These are phyloP conservation scores for Teleogryllus occipitalis DNA, from an alignment of 1,140 invertebrate genomes.

Conservation along the genomic window DNA sequence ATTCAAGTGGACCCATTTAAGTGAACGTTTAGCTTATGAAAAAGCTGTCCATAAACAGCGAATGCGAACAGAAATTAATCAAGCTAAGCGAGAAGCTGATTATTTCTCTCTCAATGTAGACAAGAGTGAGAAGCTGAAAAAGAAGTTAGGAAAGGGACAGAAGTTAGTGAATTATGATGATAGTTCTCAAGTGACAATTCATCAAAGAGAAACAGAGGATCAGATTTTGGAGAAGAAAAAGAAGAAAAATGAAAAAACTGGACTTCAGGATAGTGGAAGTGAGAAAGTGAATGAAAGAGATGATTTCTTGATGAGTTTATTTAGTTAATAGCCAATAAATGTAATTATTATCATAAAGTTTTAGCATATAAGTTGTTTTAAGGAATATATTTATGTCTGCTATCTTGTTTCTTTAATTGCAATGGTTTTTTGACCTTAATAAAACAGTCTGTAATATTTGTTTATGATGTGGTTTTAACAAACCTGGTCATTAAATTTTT, in stretches of 20 bases:
- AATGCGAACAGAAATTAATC: conserved; percentile 76
- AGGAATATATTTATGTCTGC: too few relatives aligned
- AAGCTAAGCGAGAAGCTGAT: conserved; percentile 81
- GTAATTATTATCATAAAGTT: too few relatives aligned
- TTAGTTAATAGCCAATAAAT: not conserved
- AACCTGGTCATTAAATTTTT: too few relatives aligned
- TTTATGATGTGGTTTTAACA: too few relatives aligned
- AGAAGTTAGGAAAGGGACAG: conserved; percentile 31
- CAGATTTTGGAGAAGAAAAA: not conserved
- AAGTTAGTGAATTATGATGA: too few relatives aligned
- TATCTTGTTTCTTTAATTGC: too few relatives aligned
- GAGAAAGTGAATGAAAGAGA: not conserved
- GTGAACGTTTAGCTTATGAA: conserved; percentile 87
- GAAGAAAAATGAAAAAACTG: not conserved
- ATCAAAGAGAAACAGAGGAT: conserved; percentile 9
- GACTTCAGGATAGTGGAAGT: too few relatives aligned
- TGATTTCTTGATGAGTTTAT: not conserved
- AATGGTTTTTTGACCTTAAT: too few relatives aligned
- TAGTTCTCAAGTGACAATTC: not conserved
- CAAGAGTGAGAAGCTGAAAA: conserved; percentile 60
- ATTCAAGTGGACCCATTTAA: conserved; percentile 93
- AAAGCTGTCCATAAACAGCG: conserved; percentile 79
- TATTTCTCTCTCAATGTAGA: conserved; percentile 78
- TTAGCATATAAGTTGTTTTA: too few relatives aligned
- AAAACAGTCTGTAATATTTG: too few relatives aligned